Conservation (phyloP, 1,140 invertebrate genomes). For the Macrocentrus cingulum region DNA sequence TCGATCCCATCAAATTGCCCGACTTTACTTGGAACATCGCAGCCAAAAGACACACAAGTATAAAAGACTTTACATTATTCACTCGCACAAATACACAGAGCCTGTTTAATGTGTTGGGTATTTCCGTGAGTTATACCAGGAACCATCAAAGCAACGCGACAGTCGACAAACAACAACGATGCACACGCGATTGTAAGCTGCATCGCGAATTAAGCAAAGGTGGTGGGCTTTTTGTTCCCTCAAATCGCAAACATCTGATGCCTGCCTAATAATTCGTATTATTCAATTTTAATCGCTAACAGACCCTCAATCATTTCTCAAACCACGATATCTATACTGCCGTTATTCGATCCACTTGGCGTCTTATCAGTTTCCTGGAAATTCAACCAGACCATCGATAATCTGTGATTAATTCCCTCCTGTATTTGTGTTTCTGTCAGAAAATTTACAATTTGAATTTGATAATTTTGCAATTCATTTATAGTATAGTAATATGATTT, state of each 20-base stretch:
- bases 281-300: constrained; percentile 20
- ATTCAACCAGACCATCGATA: background rate
- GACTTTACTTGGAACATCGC: too few relatives aligned
- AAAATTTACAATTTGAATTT: too few relatives aligned
- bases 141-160: too few relatives aligned
- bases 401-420: background rate
- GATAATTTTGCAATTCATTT: background rate
- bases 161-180: too few relatives aligned
- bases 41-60: too few relatives aligned
- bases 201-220: too few relatives aligned
- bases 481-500: background rate
- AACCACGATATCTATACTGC: background rate
- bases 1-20: too few relatives aligned
- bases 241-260: background rate
- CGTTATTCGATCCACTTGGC: constrained; percentile 17
- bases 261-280: constrained; percentile 16
- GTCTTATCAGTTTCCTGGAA: constrained; percentile 1
- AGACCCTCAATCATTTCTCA: too few relatives aligned
- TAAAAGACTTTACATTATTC: constrained; percentile 17
- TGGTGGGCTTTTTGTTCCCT: too few relatives aligned
- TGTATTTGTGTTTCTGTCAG: too few relatives aligned
- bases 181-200: background rate
- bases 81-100: constrained; percentile 13
- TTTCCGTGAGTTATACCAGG: background rate
- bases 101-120: background rate